Evolutionary conservation across 2,113 vertebrate genomes (phyloP).

Genomic region (Forbesichthys agassizii): DNA sequence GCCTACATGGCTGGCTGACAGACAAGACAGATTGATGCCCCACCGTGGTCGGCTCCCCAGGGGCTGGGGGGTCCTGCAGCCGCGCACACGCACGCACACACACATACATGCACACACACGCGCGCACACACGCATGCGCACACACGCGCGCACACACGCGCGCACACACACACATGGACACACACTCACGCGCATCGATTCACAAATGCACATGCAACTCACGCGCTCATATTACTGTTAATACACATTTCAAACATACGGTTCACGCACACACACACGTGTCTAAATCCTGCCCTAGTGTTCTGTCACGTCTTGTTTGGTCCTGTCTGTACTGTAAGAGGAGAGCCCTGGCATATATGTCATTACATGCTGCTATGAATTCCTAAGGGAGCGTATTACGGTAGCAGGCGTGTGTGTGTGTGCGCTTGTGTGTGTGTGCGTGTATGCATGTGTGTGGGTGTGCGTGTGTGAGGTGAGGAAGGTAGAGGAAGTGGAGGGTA

Average conservation of each 20-base stretch:
- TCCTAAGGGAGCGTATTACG: conserved; percentile 32
- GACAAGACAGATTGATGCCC: conserved; percentile 73
- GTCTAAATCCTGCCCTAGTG: conserved; percentile 38
- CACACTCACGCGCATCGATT: too few species aligned
- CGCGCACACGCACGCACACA: conserved; percentile 1
- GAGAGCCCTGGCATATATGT: conserved; percentile 65
- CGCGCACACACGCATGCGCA: not conserved
- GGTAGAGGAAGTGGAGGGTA: conserved; percentile 26
- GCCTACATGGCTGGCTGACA: conserved; percentile 57
- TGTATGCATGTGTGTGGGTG: not conserved
- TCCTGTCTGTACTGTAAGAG: conserved; percentile 53
- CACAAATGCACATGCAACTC: not conserved
- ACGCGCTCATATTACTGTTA: too few species aligned
- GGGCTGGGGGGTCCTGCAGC: conserved; percentile 20
- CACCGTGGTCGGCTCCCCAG: conserved; percentile 44
- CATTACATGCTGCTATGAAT: conserved; percentile 62
- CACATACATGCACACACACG: not conserved
- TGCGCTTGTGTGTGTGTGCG: conserved; percentile 14
- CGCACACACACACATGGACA: not conserved
- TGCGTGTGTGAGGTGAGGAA: conserved; percentile 17
- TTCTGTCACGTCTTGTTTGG: conserved; percentile 51
- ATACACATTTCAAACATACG: too few species aligned
- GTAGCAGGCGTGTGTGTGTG: conserved; percentile 1
- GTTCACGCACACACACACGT: conserved; percentile 6
- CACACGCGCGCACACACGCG: not conserved